Percentiles rank a stretch among this genome's conserved stretches.
Conservation (phyloP, 35 echinoderm and acorn worm genomes). For the Heliocidaris erythrogramma region DNA sequence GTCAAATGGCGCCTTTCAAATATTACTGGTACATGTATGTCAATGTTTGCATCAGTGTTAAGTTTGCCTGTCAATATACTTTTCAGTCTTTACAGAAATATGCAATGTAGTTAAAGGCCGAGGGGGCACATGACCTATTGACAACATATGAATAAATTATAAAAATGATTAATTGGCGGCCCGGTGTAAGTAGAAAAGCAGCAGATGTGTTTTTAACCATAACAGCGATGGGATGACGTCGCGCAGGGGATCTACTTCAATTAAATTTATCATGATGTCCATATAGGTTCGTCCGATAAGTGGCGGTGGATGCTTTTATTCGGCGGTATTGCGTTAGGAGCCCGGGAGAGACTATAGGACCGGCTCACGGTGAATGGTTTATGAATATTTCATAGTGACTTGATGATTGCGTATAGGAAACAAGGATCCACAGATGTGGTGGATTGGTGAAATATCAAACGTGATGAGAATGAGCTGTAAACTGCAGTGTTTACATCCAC, state of each 20-base stretch:
- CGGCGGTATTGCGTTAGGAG: not conserved
- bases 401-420: not conserved
- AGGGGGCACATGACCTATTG: not conserved
- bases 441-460: not conserved
- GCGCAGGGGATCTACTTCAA: not conserved
- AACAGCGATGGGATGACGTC: not conserved
- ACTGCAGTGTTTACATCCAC: not conserved
- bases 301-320: not conserved
- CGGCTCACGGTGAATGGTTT: not conserved
- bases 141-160: not conserved
- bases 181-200: not conserved
- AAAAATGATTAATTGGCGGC: not conserved
- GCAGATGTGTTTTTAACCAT: not conserved
- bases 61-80: not conserved
- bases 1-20: too few species aligned
- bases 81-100: not conserved
- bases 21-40: too few species aligned
- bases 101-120: not conserved
- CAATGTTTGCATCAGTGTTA: not conserved
- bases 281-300: not conserved
- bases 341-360: not conserved
- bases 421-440: not conserved
- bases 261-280: slow-evolving; percentile 12
- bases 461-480: not conserved
- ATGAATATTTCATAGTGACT: not conserved